A percentile compares a stretch with the other conserved stretches of the same genome.
Conservation (phyloP, 2,113 vertebrate genomes). For the Chaenogobius annularis region DNA sequence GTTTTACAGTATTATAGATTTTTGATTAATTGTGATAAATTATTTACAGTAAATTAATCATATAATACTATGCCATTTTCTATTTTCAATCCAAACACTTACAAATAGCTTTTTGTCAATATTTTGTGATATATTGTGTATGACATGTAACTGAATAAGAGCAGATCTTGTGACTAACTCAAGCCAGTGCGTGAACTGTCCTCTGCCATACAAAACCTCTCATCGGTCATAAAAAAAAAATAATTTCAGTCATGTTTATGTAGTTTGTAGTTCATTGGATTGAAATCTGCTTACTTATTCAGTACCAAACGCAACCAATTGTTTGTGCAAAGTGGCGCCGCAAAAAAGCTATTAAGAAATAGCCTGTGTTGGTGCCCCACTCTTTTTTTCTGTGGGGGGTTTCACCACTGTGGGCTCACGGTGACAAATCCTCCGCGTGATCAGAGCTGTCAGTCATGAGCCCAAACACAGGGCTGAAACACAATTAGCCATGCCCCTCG, state of each 20-base stretch:
- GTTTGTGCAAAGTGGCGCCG: not conserved
- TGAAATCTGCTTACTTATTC: conserved; percentile 14
- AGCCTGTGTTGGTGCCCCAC: too few relatives aligned
- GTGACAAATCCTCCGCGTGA: conserved; percentile 36
- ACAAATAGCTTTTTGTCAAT: too few relatives aligned
- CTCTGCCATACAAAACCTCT: not conserved
- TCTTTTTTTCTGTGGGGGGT: not conserved
- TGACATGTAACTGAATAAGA: too few relatives aligned
- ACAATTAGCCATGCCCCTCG: conserved; percentile 53
- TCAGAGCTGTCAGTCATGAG: conserved; percentile 49
- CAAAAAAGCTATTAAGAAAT: not conserved
- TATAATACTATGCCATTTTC: too few relatives aligned
- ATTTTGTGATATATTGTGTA: too few relatives aligned
- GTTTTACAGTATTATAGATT: too few relatives aligned
- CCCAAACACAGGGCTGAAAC: conserved; percentile 38
- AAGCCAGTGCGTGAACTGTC: too few relatives aligned
- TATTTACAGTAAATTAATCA: too few relatives aligned
- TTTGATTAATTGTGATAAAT: too few relatives aligned
- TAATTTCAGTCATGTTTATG: not conserved
- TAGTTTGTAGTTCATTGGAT: not conserved
- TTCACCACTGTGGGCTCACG: conserved; percentile 17
- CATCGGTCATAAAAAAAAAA: not conserved
- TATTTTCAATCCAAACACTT: too few relatives aligned
- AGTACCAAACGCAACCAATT: conserved; percentile 11
- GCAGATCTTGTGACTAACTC: too few relatives aligned